Evolutionary conservation across 2,888 invertebrate genomes (phyloP), one percentile per base, ranked within the genome.

Genomic region (Pyrocoelia pectoralis): DNA sequence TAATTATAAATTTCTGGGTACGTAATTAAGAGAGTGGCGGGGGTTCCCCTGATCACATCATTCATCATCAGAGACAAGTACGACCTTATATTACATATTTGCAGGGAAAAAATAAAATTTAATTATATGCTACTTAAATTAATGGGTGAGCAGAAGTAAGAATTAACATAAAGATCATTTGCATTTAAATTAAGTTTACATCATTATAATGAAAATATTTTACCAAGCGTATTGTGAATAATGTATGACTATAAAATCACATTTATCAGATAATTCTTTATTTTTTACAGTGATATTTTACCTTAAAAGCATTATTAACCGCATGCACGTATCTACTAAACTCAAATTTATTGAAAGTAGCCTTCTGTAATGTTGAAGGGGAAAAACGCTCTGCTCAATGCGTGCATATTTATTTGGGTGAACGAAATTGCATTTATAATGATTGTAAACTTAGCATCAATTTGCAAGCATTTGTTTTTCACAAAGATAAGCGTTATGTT

Each of bases 41-140:
- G 63, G 68, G 59, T 70, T 72, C 72, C 73, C 67, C 68, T 68
- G 70, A 68, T 69, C 68, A 68, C 73, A 73, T 72, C 77, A 78
- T 78, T 74, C 76, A 78, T 77, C 76, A 77, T 68, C 69, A 70
- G 68, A 69, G 64, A 69, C 72, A 65, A 64, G 70, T 64, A 63
- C 67, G 69, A 71, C 72, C 72, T 74, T 71, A 70, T 75, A 76
- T 75, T 78, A 76, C 76, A 77, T 79, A 79, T 80, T 79, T 76
- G 74, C 77, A 72, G 73, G 71, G 74, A 74, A 79, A 79, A 69
- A 73, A 76, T 79, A 79, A 87, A 87, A 87, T 86, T 86, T 85
- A 87, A 87, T 87, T 87, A 87, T 87, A 84, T 86, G 86, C 86
- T 87, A 86, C 87, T 87, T 87, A 87, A 86, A 86, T 85, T 85